phyloP scores from a whole-genome alignment of 2,888 invertebrate genomes.

The Merodon equestris region DNA sequence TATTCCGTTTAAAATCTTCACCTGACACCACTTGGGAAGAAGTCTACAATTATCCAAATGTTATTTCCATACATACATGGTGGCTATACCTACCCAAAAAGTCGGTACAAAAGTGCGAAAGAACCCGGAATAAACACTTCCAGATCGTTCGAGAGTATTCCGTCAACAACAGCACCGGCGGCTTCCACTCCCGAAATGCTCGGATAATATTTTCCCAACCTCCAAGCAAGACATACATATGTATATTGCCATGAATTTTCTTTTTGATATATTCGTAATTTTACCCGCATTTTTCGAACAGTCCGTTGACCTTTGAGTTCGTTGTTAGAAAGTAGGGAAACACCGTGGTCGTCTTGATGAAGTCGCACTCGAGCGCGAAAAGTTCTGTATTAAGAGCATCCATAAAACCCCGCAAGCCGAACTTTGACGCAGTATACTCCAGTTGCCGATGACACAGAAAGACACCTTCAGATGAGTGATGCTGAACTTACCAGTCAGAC shows the following conservation, averaged over 20 bases:
- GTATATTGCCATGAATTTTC: neutral
- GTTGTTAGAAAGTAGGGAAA: slow-evolving; percentile 77
- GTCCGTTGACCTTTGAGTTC: slow-evolving; percentile 61
- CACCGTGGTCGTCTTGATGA: slow-evolving; percentile 72
- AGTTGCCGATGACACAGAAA: slow-evolving; percentile 62
- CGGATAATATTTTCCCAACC: slow-evolving; percentile 56
- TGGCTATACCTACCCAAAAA: slow-evolving; percentile 26
- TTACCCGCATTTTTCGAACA: slow-evolving; percentile 33
- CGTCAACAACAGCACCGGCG: slow-evolving; percentile 70
- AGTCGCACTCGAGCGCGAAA: slow-evolving; percentile 63
- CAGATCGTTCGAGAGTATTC: slow-evolving; percentile 70
- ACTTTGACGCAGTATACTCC: slow-evolving; percentile 76
- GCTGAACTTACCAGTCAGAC: neutral
- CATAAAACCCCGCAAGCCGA: slow-evolving; percentile 76
- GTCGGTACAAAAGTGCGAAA: neutral
- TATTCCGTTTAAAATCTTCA: no score
- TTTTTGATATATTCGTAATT: neutral
- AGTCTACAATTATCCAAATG: slow-evolving; percentile 3
- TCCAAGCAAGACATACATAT: neutral
- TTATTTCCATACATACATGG: neutral
- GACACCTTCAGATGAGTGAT: no score
- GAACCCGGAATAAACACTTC: slow-evolving; percentile 71
- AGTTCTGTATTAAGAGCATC: slow-evolving; percentile 73
- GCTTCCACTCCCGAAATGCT: slow-evolving; percentile 68
- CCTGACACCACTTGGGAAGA: slow-evolving; percentile 40